phyloP scores from a whole-genome alignment of 2,797 vertebrate species.

The Peromyscus attwateri region DNA sequence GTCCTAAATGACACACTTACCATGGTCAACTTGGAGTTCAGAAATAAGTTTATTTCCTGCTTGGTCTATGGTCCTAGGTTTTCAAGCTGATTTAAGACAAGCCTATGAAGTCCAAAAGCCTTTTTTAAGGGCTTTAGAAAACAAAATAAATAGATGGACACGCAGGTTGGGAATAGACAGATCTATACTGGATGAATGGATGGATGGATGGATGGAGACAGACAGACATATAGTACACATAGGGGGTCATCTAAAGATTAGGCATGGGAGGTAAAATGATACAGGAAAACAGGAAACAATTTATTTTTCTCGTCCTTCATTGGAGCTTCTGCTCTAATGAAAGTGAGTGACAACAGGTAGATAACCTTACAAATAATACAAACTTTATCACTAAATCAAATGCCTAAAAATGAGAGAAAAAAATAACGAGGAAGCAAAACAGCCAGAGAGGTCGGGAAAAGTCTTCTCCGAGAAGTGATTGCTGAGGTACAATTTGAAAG shows the following conservation, averaged over 20 bases:
- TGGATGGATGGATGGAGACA: not conserved
- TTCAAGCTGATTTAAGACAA: constrained; percentile 54
- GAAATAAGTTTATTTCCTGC: constrained; percentile 16
- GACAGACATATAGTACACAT: not conserved
- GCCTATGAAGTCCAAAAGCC: not conserved
- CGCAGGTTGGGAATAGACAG: not conserved
- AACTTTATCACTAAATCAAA: constrained; percentile 10
- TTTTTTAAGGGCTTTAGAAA: constrained; percentile 44
- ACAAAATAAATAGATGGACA: not conserved
- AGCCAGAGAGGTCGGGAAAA: not conserved
- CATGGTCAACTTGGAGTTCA: constrained; percentile 30
- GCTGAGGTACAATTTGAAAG: not conserved
- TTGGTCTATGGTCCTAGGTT: not conserved
- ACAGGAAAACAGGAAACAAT: constrained; percentile 21
- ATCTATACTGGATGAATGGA: not conserved
- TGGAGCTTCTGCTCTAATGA: not conserved
- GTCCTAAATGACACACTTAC: constrained; percentile 13
- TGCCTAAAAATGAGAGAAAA: not conserved
- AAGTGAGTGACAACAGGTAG: not conserved
- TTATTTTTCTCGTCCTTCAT: not conserved
- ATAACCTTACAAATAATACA: constrained; percentile 16
- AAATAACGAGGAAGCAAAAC: not conserved
- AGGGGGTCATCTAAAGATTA: not conserved
- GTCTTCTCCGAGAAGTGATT: not conserved
- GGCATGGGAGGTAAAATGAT: not conserved